A percentile compares a stretch with the other conserved stretches of the same genome.
Conservation (phyloP, 2,113 vertebrate genomes). For the Porphyrio hochstetteri region DNA sequence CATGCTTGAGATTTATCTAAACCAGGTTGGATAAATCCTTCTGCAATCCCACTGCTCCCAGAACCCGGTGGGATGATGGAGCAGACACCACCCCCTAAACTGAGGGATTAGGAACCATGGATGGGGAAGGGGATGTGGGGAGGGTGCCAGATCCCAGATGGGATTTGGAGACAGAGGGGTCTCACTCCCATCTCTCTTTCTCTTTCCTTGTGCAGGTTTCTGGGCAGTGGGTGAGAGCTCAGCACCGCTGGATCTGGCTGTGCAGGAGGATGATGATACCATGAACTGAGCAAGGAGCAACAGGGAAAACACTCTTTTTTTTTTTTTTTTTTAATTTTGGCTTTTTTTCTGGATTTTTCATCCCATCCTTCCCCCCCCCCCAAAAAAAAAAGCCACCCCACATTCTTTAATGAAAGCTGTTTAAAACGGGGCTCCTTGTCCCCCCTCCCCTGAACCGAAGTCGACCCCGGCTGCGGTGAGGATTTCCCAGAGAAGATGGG, state of each 20-base stretch:
- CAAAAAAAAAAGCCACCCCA: not conserved
- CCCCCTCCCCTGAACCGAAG: not conserved
- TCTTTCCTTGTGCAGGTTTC: not conserved
- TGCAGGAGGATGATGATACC: not conserved
- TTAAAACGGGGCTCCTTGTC: constrained; percentile 21
- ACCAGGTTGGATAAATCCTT: not conserved
- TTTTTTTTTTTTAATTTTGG: not conserved
- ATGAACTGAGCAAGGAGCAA: constrained; percentile 74
- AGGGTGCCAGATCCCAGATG: rapidly evolving
- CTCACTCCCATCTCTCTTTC: not conserved
- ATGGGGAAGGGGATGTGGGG: not conserved
- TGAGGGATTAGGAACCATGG: not conserved
- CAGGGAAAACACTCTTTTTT: not conserved
- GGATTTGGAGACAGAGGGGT: not conserved
- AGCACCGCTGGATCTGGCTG: not conserved
- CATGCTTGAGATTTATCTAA: not conserved
- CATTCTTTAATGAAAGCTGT: constrained; percentile 59
- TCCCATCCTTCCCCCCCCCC: not conserved
- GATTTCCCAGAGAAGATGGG: constrained; percentile 85
- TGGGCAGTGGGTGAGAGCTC: not conserved
- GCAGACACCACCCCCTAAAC: not conserved
- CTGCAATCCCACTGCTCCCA: not conserved
- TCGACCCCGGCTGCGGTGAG: not conserved
- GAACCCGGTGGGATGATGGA: not conserved
- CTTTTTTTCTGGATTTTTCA: not conserved